phyloP scores from a whole-genome alignment of 2,888 invertebrate genomes.

The Drosophila kanekoi region DNA sequence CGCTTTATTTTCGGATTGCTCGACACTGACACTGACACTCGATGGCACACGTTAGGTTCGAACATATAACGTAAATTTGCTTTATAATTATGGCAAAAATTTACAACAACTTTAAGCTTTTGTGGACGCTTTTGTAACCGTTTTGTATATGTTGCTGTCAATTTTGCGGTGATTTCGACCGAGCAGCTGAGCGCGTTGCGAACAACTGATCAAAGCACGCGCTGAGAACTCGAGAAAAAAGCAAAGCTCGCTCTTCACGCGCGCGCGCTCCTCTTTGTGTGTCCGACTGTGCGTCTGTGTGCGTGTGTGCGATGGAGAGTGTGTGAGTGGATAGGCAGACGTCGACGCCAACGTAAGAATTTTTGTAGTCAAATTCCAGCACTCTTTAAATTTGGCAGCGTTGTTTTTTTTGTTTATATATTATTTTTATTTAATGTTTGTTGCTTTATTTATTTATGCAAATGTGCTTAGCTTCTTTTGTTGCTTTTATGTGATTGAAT shows the following conservation, averaged over 20 bases:
- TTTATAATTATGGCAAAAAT: conserved; percentile 68
- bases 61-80: conserved; percentile 25
- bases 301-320: not conserved
- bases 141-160: conserved; percentile 66
- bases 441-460: conserved; percentile 74
- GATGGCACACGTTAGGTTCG: conserved; percentile 51
- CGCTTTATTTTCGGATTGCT: conserved; percentile 14
- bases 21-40: conserved; percentile 27
- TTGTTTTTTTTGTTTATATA: conserved; percentile 13
- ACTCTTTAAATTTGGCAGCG: conserved; percentile 54
- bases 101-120: conserved; percentile 67
- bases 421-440: conserved; percentile 48
- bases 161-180: conserved; percentile 69
- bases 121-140: conserved; percentile 22
- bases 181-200: conserved; percentile 74
- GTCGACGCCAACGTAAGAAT: conserved; percentile 37
- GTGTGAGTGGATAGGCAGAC: conserved; percentile 9
- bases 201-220: conserved; percentile 71
- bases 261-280: not conserved
- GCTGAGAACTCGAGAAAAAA: conserved; percentile 39
- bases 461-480: conserved; percentile 37
- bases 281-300: conserved; percentile 1
- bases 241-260: conserved; percentile 50
- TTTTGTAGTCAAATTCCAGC: conserved; percentile 72
- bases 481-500: conserved; percentile 34